These are phyloP conservation scores for Zootoca vivipara DNA, from an alignment of 2,113 vertebrate species.

Conservation along the genomic window DNA sequence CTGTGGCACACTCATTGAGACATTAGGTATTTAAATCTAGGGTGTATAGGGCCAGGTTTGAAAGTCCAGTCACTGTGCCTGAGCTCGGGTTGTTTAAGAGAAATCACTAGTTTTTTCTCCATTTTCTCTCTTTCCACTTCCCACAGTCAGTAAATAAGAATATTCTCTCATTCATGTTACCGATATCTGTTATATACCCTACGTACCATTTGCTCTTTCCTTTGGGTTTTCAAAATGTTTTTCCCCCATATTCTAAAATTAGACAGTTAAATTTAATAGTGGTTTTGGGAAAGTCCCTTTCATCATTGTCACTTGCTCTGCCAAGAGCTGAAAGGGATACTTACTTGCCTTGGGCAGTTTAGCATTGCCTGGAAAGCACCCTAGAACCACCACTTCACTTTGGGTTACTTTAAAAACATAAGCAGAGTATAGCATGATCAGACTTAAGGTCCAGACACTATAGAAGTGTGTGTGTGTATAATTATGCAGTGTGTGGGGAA, in stretches of 20 bases:
- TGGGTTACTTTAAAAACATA: neutral
- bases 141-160: too few relatives aligned
- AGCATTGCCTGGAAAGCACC: neutral
- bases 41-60: too few relatives aligned
- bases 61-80: too few relatives aligned
- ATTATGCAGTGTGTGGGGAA: neutral
- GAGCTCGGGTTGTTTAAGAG: too few relatives aligned
- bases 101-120: neutral
- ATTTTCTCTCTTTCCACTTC: neutral
- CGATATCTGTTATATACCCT: neutral
- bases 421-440: neutral
- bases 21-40: too few relatives aligned
- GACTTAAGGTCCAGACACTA: neutral
- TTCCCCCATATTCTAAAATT: neutral
- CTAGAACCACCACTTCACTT: neutral
- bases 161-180: neutral
- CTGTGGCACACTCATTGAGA: too few relatives aligned
- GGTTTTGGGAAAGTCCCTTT: neutral
- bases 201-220: neutral
- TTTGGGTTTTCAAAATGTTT: neutral
- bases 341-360: neutral
- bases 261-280: neutral
- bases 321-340: neutral
- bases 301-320: too few relatives aligned
- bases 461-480: neutral